phyloP scores from a whole-genome alignment of 2,113 vertebrate genomes.

The Thomomys bottae region DNA sequence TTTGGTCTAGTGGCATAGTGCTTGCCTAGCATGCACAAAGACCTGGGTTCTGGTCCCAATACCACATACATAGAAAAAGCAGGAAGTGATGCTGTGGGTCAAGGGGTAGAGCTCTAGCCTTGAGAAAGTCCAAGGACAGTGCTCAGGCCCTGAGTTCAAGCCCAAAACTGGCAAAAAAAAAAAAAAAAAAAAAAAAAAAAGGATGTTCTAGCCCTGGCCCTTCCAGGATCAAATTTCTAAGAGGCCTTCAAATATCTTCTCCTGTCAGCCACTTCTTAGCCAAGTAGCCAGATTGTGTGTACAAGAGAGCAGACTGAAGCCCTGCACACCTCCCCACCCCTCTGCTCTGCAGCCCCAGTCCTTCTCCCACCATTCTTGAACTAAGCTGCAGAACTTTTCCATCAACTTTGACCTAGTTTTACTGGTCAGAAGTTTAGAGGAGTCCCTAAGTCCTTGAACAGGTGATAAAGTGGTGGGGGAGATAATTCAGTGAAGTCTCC shows the following conservation, averaged over 20 bases:
- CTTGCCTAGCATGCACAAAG: too few relatives aligned
- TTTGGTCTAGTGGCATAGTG: too few relatives aligned
- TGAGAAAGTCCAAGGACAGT: too few relatives aligned
- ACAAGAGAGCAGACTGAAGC: neutral
- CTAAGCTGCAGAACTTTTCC: slow-evolving; percentile 66
- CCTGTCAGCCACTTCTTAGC: neutral
- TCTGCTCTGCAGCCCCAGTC: neutral
- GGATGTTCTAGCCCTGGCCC: too few relatives aligned
- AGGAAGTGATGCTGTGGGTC: too few relatives aligned
- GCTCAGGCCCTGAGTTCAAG: too few relatives aligned
- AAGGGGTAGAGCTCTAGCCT: too few relatives aligned
- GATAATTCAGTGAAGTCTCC: neutral
- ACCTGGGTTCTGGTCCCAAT: too few relatives aligned
- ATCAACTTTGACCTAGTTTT: slow-evolving; percentile 76
- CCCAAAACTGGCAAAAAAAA: too few relatives aligned
- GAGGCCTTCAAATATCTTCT: neutral
- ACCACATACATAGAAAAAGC: too few relatives aligned
- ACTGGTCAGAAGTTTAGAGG: slow-evolving; percentile 14
- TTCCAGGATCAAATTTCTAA: neutral
- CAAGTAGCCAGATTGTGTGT: neutral
- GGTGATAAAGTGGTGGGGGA: neutral
- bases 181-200: too few relatives aligned
- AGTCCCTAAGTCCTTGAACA: neutral
- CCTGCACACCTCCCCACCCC: neutral
- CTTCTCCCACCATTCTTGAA: slow-evolving; percentile 54